A percentile compares a stretch with the other conserved stretches of the same genome.
Evolutionary conservation across 2,113 vertebrate species (phyloP).

Genomic region (Galemys pyrenaicus): DNA sequence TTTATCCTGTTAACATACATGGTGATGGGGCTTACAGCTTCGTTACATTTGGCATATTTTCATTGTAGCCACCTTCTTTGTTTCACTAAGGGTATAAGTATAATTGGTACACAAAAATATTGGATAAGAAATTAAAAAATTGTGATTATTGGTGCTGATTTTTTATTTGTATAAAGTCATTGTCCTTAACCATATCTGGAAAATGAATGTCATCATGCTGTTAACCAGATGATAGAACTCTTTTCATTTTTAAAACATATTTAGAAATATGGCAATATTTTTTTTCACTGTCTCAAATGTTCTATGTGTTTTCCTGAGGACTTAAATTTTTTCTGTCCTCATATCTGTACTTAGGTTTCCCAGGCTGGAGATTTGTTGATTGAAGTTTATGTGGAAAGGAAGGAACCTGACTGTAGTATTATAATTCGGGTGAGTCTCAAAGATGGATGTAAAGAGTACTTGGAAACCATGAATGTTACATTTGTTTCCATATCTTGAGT

Average conservation of each 20-base stretch:
- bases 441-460: background rate
- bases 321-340: background rate
- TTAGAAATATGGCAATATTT: background rate
- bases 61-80: background rate
- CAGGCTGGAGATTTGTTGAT: conserved; percentile 97
- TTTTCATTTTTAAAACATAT: background rate
- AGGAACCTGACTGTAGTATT: conserved; percentile 92
- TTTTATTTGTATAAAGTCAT: background rate
- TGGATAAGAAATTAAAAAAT: background rate
- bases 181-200: background rate
- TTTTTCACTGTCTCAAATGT: background rate
- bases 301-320: background rate
- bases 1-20: background rate
- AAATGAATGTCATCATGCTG: background rate
- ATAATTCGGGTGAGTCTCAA: conserved; percentile 91
- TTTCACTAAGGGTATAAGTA: background rate
- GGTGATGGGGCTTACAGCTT: background rate
- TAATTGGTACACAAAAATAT: background rate
- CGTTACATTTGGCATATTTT: background rate
- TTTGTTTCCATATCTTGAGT: background rate
- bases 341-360: conserved; percentile 87
- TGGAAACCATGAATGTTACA: background rate
- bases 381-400: conserved; percentile 96
- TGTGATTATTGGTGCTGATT: background rate
- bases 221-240: background rate